Evolutionary conservation across 2,113 vertebrate genomes (phyloP).

Genomic region (Sorex fumeus): DNA sequence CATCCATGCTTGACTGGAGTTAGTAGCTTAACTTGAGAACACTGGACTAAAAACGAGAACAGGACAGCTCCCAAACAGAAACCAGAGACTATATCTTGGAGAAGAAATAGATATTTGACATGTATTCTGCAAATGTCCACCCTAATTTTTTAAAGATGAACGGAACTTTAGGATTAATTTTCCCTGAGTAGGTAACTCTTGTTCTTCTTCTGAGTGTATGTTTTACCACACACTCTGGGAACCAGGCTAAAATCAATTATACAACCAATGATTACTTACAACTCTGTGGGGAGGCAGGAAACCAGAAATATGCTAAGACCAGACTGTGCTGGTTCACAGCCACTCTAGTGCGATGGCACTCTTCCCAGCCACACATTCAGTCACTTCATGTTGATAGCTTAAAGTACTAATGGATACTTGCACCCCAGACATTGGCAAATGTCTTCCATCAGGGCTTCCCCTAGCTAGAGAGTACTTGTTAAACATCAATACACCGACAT

Average conservation of each 20-base stretch:
- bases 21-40: background rate
- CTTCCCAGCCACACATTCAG: background rate
- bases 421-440: background rate
- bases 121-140: background rate
- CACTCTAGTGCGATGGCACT: background rate
- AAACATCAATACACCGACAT: background rate
- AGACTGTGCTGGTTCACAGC: background rate
- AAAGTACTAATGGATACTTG: constrained; percentile 15
- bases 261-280: background rate
- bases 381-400: background rate
- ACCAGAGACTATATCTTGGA: constrained; percentile 17
- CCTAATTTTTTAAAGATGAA: constrained; percentile 9
- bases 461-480: background rate
- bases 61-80: background rate
- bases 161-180: constrained; percentile 18
- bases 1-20: background rate
- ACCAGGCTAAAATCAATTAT: background rate
- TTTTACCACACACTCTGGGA: background rate
- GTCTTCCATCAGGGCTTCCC: background rate
- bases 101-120: background rate
- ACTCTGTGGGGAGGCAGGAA: background rate
- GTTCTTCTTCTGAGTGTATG: background rate
- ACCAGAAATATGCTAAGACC: background rate
- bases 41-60: background rate
- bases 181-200: background rate